Percentiles rank a stretch among this genome's conserved stretches.
Evolutionary conservation across 30 jellyfish, hydroid and myxozoan species (phyloP).

Genomic region (Euphysa ruthae): DNA sequence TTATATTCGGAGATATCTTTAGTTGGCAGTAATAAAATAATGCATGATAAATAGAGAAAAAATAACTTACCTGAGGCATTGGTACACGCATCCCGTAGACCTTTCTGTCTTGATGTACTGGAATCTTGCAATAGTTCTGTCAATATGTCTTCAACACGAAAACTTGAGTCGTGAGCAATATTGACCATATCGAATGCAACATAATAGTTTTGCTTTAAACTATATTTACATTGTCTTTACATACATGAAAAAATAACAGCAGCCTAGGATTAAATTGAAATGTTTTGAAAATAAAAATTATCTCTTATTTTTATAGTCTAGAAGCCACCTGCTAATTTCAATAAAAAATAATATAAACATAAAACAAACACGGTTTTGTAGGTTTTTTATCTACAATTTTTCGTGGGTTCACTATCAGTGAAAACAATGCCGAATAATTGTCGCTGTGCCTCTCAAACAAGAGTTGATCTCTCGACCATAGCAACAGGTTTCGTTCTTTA

Average conservation of each 20-base stretch:
- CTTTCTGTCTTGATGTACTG: slow-evolving; percentile 51
- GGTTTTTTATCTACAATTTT: background rate
- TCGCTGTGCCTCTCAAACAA: background rate
- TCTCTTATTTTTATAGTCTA: background rate
- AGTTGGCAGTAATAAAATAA: too few species aligned
- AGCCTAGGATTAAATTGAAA: background rate
- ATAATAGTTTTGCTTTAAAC: too few species aligned
- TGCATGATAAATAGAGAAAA: too few species aligned
- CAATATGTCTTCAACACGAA: slow-evolving; percentile 66
- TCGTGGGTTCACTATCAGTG: background rate
- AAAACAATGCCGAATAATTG: slow-evolving; percentile 13
- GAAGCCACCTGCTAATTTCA: slow-evolving; percentile 3
- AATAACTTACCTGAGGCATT: slow-evolving; percentile 68
- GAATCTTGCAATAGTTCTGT: slow-evolving; percentile 82
- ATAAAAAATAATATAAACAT: background rate
- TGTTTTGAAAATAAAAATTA: background rate
- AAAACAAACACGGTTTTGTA: background rate
- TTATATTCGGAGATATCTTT: too few species aligned
- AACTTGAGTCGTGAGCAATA: slow-evolving; percentile 1
- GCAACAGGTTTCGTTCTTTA: slow-evolving; percentile 14
- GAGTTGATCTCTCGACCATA: slow-evolving; percentile 33
- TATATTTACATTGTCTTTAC: too few species aligned
- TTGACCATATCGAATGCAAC: background rate
- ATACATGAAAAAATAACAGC: too few species aligned
- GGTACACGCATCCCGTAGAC: slow-evolving; percentile 79